Base-by-base conservation (phyloP, 2,113 vertebrate species). In the Oryzias curvinotus region DNA sequence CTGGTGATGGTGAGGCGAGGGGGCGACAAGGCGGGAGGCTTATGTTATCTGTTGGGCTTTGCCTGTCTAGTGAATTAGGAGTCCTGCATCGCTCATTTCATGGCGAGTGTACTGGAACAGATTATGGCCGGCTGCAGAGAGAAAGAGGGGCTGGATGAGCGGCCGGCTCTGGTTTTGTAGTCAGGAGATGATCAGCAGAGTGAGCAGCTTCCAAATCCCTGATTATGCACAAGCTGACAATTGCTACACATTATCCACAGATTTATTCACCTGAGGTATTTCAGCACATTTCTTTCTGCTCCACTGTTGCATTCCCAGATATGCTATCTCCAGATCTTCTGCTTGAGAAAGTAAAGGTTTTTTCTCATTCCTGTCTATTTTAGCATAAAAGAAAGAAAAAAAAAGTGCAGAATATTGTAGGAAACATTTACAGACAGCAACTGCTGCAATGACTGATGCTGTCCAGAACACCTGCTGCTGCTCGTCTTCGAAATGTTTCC, bases 11-110 rank as follows among this genome's bases (percentile, higher is more conserved):
- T n/a, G 57, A 25, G 57, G 52, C 0, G 26, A 12, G 7, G 54
- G 43, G 23, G 21, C 28, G 46, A 28, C 21, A 43, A 51, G 15
- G 42, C 45, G 28, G 42, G 49, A 54, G 62, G 77, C 71, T 84
- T 87, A 77, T 86, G 84, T 86, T 90, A 90, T 91, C 87, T 88
- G 85, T 83, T 81, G 82, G 74, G 79, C 72, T 84, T 80, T 85
- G 80, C 80, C 83, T 85, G 84, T 87, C 87, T 83, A 76, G 61
- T 74, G 79, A 83, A 84, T 88, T 87, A 88, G 60, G 52, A 86
- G 82, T 53, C 82, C 79, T 81, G 83, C 78, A 80, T 87, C 68
- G 71, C 77, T 87, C 74, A 84, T 91, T 89, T 90, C 80, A 86
- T 87, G 86, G 85, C 77, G 77, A 81, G 78, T 83, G 73, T 79